These are phyloP conservation scores for Drosophila kurseongensis DNA, from an alignment of 1,140 invertebrate species.

Conservation along the genomic window DNA sequence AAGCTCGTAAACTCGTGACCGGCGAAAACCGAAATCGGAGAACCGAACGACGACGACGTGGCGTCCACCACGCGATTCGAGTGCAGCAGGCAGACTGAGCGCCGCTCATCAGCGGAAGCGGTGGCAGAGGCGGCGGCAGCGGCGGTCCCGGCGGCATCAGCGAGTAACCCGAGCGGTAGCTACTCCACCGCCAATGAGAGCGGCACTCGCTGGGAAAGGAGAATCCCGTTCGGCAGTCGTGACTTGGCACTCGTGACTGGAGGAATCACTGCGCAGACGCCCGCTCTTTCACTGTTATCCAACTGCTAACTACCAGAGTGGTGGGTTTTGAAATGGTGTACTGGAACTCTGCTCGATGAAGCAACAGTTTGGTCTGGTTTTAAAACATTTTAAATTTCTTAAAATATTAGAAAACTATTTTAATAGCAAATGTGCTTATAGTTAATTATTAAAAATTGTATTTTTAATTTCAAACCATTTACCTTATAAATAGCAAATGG, in stretches of 20 bases:
- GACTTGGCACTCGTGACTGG: conserved; percentile 17
- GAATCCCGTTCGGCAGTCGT: conserved; percentile 4
- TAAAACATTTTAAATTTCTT: background rate
- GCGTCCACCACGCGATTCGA: conserved; percentile 65
- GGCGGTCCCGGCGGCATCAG: conserved; percentile 30
- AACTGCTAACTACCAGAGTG: conserved; percentile 18
- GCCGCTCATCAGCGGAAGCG: conserved; percentile 11
- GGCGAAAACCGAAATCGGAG: conserved; percentile 53
- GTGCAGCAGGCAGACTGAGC: conserved; percentile 36
- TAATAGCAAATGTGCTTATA: no score
- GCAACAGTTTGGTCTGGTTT: conserved; percentile 68
- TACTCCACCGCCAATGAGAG: conserved; percentile 56
- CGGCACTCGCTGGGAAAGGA: conserved; percentile 21
- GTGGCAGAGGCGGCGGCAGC: conserved; percentile 45
- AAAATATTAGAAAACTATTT: background rate
- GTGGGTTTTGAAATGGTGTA: conserved; percentile 27
- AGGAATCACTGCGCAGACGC: conserved; percentile 45
- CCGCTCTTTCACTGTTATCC: conserved; percentile 36
- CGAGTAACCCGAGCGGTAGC: conserved; percentile 49
- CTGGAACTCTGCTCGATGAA: conserved; percentile 20
- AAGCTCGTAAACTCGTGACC: conserved; percentile 56
- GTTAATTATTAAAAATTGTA: no score
- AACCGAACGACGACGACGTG: conserved; percentile 43
- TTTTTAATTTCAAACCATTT: no score
- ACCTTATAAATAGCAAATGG: background rate